Evolutionary conservation across 1,140 invertebrate genomes (phyloP).

Genomic region (Apis florea): DNA sequence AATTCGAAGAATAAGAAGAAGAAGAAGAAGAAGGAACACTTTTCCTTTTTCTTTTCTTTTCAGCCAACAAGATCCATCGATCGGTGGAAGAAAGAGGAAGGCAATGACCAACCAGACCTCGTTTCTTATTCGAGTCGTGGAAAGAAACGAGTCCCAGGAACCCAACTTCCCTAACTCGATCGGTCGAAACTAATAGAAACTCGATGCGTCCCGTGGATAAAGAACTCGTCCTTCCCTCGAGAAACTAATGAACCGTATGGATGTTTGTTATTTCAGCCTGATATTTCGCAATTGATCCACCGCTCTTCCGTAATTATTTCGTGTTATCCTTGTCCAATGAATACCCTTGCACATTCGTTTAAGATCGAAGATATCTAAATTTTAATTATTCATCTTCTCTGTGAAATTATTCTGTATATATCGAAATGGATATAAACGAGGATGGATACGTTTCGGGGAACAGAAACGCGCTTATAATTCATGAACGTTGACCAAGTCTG

Average conservation of each 20-base stretch:
- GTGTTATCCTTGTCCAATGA: too few relatives aligned
- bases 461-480: too few relatives aligned
- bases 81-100: slow-evolving; percentile 4
- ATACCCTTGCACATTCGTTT: too few relatives aligned
- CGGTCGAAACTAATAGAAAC: slow-evolving; percentile 43
- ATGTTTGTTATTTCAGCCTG: neutral
- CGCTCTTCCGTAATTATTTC: too few relatives aligned
- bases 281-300: neutral
- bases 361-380: too few relatives aligned
- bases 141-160: slow-evolving; percentile 11
- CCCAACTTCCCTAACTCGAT: slow-evolving; percentile 38
- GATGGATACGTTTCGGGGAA: too few relatives aligned
- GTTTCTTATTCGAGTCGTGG: slow-evolving; percentile 5
- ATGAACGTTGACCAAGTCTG: too few relatives aligned
- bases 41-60: neutral
- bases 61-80: slow-evolving; percentile 15
- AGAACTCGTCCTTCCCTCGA: slow-evolving; percentile 3
- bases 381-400: too few relatives aligned
- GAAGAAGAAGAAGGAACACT: neutral
- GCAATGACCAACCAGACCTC: slow-evolving; percentile 30
- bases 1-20: slow-evolving; percentile 18
- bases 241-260: slow-evolving; percentile 4
- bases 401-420: too few relatives aligned
- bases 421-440: too few relatives aligned
- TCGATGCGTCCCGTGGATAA: slow-evolving; percentile 35